These are phyloP conservation scores for Xenops minutus DNA, from an alignment of 2,797 vertebrate species.

Conservation along the genomic window DNA sequence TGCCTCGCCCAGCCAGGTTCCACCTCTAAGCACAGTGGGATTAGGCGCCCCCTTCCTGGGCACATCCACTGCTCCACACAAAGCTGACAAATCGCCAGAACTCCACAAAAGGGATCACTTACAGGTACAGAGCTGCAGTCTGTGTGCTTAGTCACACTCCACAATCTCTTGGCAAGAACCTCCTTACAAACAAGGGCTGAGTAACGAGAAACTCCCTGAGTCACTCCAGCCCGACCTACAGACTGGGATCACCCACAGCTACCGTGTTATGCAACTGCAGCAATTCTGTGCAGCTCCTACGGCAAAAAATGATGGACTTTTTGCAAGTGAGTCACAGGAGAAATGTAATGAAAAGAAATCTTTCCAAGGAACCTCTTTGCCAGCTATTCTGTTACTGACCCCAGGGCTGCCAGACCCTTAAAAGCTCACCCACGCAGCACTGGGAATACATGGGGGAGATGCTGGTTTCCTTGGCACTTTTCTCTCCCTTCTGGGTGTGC, in stretches of 20 bases:
- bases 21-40: rapidly evolving
- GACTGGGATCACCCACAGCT: not conserved
- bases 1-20: not conserved
- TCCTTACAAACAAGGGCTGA: not conserved
- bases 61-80: not conserved
- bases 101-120: not conserved
- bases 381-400: not conserved
- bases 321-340: not conserved
- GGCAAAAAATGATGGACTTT: not conserved
- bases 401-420: not conserved
- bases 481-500: not conserved
- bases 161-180: not conserved
- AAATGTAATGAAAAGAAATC: not conserved
- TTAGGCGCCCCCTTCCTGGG: not conserved
- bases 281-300: not conserved
- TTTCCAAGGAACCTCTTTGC: not conserved
- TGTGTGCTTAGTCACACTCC: not conserved
- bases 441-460: rapidly evolving
- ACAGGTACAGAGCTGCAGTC: not conserved
- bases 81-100: not conserved
- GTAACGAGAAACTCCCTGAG: not conserved
- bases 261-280: not conserved
- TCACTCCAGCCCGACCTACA: not conserved
- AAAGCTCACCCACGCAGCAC: not conserved
- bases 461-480: not conserved